Base-by-base conservation (phyloP, 2,888 invertebrate species). In the Mimas tiliae region DNA sequence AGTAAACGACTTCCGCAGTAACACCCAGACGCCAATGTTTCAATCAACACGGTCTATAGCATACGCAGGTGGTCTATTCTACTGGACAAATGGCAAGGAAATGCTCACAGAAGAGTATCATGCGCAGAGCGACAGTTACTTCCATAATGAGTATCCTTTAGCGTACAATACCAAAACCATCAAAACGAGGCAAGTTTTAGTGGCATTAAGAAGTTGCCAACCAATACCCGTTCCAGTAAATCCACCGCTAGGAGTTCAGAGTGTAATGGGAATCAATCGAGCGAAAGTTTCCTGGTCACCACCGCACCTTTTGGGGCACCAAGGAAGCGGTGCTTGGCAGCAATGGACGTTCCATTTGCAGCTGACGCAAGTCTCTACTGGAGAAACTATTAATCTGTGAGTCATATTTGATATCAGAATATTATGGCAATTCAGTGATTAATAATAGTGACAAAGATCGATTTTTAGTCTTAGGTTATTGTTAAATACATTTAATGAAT, bases 271-370 rank as follows among this genome's bases (percentile, higher is more conserved):
- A 0, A 94, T 95, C 0, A 94, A 95, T 70, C 94, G 95, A 48
- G 98, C 97, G 0, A 96, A 96, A 80, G 95, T 97, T 0, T 95
- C 95, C 0, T 99, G 98, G 98, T 94, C 95, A 33, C 94, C 95
- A 0, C 98, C 98, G 0, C 96, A 96, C 86, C 88, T 96, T 34
- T 82, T 97, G 63, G 96, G 96, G 0, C 95, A 95, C 48, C 97
- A 98, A 86, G 96, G 96, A 77, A 94, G 91, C 69, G 95, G 95
- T 0, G 95, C 95, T 0, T 95, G 95, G 94, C 94, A 94, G 48
- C 95, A 96, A 73, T 98, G 98, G 98, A 95, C 94, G 0, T 98
- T 97, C 83, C 96, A 97, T 82, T 89, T 98, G 16, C 95, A 95
- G 67, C 91, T 96, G n/a, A 95, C 94, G 73, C 94, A 96, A 71